Percentiles rank a stretch among this genome's conserved stretches.
Evolutionary conservation across 2,113 vertebrate genomes (phyloP).

Genomic region (Hippocampus barbouri): DNA sequence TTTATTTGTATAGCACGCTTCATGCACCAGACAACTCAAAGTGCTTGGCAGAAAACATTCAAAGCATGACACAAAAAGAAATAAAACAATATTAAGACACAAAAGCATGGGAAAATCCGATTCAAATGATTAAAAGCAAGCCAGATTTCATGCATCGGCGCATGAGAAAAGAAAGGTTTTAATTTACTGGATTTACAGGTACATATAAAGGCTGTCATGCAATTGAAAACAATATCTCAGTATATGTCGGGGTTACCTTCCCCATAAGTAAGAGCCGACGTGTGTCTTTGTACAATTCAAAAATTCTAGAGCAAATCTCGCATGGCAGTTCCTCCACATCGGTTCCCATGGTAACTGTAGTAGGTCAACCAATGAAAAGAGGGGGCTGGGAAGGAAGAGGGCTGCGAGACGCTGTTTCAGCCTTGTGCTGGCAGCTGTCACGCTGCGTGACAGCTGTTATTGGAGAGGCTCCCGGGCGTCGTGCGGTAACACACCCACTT

Average conservation of each 20-base stretch:
- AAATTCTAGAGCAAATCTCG: constrained; percentile 61
- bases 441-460: constrained; percentile 33
- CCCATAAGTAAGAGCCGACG: not conserved
- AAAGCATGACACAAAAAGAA: too few species aligned
- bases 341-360: constrained; percentile 76
- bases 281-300: constrained; percentile 39
- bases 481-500: constrained; percentile 15
- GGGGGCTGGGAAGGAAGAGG: constrained; percentile 64
- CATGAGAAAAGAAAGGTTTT: too few species aligned
- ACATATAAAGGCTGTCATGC: not conserved
- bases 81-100: too few species aligned
- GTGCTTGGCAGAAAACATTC: too few species aligned
- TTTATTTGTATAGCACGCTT: too few species aligned
- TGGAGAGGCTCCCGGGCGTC: constrained; percentile 15
- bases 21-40: too few species aligned
- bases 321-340: constrained; percentile 64
- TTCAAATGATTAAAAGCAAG: too few species aligned
- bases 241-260: constrained; percentile 12
- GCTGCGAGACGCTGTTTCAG: constrained; percentile 29
- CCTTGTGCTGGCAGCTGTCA: constrained; percentile 26
- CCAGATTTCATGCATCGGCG: too few species aligned
- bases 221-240: not conserved
- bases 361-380: constrained; percentile 78
- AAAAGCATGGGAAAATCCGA: too few species aligned
- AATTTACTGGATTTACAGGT: too few species aligned